phyloP scores from a whole-genome alignment of 2,113 vertebrate genomes.

The Girardinichthys multiradiatus region DNA sequence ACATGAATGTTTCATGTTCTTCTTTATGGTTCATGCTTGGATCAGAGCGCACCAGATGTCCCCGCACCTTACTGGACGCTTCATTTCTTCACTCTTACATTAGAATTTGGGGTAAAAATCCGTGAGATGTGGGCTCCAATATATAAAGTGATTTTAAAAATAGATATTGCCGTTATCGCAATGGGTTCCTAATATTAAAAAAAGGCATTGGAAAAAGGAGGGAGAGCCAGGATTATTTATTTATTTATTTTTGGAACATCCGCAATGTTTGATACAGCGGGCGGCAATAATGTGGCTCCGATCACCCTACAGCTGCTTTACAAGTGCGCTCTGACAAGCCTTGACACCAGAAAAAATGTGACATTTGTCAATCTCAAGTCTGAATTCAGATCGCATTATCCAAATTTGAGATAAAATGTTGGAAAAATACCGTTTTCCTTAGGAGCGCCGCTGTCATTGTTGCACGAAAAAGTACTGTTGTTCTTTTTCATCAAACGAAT shows the following conservation, averaged over 20 bases:
- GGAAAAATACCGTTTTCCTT: slow-evolving; percentile 58
- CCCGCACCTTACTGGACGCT: slow-evolving; percentile 40
- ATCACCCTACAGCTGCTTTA: slow-evolving; percentile 61
- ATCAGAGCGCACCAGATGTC: slow-evolving; percentile 53
- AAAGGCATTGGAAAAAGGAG: not conserved
- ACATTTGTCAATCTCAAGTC: slow-evolving; percentile 47
- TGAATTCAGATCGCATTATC: slow-evolving; percentile 38
- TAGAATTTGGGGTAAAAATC: slow-evolving; percentile 13
- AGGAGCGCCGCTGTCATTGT: slow-evolving; percentile 50
- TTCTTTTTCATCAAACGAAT: slow-evolving; percentile 50
- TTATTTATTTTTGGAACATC: slow-evolving; percentile 77
- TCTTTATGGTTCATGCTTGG: slow-evolving; percentile 47
- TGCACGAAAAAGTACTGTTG: not conserved
- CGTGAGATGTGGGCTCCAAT: slow-evolving; percentile 26
- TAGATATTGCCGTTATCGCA: not conserved
- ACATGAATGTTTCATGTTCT: slow-evolving; percentile 69
- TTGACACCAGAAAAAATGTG: slow-evolving; percentile 40
- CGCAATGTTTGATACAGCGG: slow-evolving; percentile 82
- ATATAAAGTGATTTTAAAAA: slow-evolving; percentile 12
- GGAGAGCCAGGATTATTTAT: slow-evolving; percentile 76
- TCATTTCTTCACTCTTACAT: slow-evolving; percentile 60
- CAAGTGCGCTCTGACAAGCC: slow-evolving; percentile 56
- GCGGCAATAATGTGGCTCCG: slow-evolving; percentile 62
- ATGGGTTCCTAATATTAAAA: not conserved
- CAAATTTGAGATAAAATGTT: slow-evolving; percentile 14